Conservation (phyloP, 2,888 invertebrate species). For the Tachina fera region DNA sequence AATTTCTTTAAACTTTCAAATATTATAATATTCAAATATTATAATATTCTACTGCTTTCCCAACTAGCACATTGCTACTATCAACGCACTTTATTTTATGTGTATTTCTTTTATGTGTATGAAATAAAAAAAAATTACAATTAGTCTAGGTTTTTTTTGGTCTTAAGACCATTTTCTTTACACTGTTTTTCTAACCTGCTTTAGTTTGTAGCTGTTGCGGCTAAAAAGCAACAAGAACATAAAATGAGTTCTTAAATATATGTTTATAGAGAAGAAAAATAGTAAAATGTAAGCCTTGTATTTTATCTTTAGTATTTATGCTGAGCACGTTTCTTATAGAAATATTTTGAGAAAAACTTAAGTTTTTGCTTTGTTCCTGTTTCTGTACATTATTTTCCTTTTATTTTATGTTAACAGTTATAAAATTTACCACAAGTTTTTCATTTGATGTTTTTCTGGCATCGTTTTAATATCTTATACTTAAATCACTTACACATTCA, state of each 20-base stretch:
- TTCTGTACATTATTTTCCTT: neutral
- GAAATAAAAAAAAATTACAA: constrained; percentile 14
- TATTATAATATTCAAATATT: too few relatives aligned
- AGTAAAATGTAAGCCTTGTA: constrained; percentile 42
- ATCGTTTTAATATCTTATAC: neutral
- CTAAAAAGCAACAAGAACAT: neutral
- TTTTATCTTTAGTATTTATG: constrained; percentile 59
- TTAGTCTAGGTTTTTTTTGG: constrained; percentile 26
- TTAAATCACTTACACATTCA: neutral
- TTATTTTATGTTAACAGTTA: constrained; percentile 34
- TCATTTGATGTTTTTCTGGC: neutral
- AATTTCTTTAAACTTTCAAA: too few relatives aligned
- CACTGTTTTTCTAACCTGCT: constrained; percentile 44
- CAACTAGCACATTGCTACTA: too few relatives aligned
- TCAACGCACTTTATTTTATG: neutral
- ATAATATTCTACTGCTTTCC: too few relatives aligned
- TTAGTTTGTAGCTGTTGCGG: constrained; percentile 20
- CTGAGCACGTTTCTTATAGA: constrained; percentile 65
- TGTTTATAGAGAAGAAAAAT: constrained; percentile 4
- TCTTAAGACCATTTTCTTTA: constrained; percentile 35
- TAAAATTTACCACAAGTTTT: constrained; percentile 30
- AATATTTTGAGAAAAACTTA: constrained; percentile 34
- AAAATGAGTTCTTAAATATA: neutral
- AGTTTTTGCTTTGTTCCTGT: constrained; percentile 7
- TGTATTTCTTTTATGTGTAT: neutral